Evolutionary conservation across 2,888 invertebrate genomes (phyloP).

Genomic region (Lomographa bimaculata): DNA sequence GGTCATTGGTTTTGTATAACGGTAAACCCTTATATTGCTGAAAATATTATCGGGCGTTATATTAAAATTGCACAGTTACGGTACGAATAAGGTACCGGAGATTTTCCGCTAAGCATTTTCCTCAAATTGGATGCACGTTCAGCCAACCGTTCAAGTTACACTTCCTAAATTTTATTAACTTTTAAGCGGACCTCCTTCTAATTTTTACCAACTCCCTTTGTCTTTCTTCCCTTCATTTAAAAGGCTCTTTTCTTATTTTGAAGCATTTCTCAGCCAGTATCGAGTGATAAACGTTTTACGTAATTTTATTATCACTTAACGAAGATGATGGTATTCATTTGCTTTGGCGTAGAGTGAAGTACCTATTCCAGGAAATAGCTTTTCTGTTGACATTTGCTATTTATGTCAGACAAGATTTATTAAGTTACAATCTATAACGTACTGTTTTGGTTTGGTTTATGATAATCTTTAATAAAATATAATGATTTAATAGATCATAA

Average conservation of each 20-base stretch:
- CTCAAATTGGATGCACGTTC: constrained; percentile 31
- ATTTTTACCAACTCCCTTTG: constrained; percentile 6
- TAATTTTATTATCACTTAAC: constrained; percentile 19
- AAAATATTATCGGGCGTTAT: constrained; percentile 34
- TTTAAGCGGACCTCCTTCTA: constrained; percentile 1
- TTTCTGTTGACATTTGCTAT: too few relatives aligned
- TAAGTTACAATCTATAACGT: too few relatives aligned
- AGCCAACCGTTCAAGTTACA: constrained; percentile 24
- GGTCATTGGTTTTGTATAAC: constrained; percentile 55
- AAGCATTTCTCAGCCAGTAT: background rate
- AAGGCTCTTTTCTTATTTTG: background rate
- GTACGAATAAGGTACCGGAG: constrained; percentile 1
- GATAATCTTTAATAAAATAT: too few relatives aligned
- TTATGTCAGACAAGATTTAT: too few relatives aligned
- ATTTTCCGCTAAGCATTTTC: constrained; percentile 9
- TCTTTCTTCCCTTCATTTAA: constrained; percentile 6
- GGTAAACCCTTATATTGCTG: constrained; percentile 39
- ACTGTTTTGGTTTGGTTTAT: too few relatives aligned
- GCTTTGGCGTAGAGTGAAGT: constrained; percentile 4
- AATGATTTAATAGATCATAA: too few relatives aligned
- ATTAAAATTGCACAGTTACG: constrained; percentile 17
- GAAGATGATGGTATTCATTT: constrained; percentile 9
- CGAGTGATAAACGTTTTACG: constrained; percentile 6
- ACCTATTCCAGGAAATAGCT: too few relatives aligned
- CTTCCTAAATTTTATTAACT: constrained; percentile 26